phyloP scores from a whole-genome alignment of 30 jellyfish, hydroid and myxozoan genomes.

The Aurelia sp. region DNA sequence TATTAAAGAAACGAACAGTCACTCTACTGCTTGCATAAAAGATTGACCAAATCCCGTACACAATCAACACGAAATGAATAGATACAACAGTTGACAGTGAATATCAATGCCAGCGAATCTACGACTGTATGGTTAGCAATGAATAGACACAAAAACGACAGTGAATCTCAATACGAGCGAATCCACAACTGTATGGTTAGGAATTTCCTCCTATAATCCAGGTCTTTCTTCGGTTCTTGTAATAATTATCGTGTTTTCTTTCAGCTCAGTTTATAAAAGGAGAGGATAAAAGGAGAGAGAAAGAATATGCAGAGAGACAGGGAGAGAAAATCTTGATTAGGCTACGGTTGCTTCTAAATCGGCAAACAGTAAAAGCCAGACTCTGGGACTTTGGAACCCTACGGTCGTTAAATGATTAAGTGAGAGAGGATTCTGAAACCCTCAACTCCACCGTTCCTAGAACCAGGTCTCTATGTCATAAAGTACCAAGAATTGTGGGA shows the following conservation, averaged over 20 bases:
- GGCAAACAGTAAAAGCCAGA: too few relatives aligned
- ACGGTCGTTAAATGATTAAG: too few relatives aligned
- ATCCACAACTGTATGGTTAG: conserved; percentile 16
- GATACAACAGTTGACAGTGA: neutral
- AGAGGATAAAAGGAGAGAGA: neutral
- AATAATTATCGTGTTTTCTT: conserved; percentile 14
- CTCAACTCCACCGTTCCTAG: too few relatives aligned
- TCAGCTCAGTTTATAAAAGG: neutral
- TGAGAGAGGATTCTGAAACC: too few relatives aligned
- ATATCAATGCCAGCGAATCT: neutral
- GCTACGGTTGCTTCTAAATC: too few relatives aligned
- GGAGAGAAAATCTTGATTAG: neutral
- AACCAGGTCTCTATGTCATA: too few relatives aligned
- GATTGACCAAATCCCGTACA: conserved; percentile 45
- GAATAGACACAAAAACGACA: conserved; percentile 1
- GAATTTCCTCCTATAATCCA: conserved; percentile 51
- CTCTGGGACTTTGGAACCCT: too few relatives aligned
- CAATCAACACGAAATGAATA: conserved; percentile 4
- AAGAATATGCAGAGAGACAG: neutral
- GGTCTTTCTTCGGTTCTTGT: conserved; percentile 8
- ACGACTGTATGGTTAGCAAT: conserved; percentile 19
- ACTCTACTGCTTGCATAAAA: conserved; percentile 38
- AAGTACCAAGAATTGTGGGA: too few relatives aligned
- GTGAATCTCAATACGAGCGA: neutral
- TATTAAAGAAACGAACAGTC: conserved; percentile 35